Base-by-base conservation (phyloP, 2,888 invertebrate species). In the Drosophila anceps region DNA sequence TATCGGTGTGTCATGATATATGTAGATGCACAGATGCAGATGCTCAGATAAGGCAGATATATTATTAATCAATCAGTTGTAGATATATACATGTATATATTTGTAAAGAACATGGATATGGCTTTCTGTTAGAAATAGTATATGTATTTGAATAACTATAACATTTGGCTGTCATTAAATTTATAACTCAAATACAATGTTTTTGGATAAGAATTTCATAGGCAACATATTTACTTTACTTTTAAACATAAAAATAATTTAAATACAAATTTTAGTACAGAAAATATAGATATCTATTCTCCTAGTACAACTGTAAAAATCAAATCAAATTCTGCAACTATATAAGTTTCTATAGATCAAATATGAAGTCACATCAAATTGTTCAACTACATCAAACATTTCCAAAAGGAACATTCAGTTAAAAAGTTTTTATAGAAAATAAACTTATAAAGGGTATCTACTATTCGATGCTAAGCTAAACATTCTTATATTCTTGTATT, bases 401-500 rank as follows among this genome's bases (percentile, higher is more conserved):
- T 24, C 24, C 24, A 3, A 24, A 24, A 24, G 24, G 4, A 24
- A 24, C 24, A 2, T 24, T 24, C 24, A 24, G 24, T 24, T 24
- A n/a, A 39, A 31, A 31, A 15, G 41, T 41, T 41, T 8, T 41
- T 0, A 18, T 15, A 3, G n/a, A 9, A 10, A 18, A n/a, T n/a
- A 1, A 2, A 9, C 27, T 15, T 15, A 12, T 39, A 39, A 4
- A 53, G 54, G 7, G 37, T 39, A 54, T 54, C 2, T 12, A 1
- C 39, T 13, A 27, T 27, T 54, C 54, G 12, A 7, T 15, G 7
- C 13, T 13, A 1, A 13, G 8, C 31, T 35, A 12, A 12, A 12
- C 18, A 6, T 6, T 15, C 24, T 27, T 1, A 20, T n/a, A 7
- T 54, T 27, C 39, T 54, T 4, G 54, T 39, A 39, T 66, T 73